A percentile compares a stretch with the other conserved stretches of the same genome.
Conservation (phyloP, 2,797 vertebrate species). For the Hemitrygon akajei region DNA sequence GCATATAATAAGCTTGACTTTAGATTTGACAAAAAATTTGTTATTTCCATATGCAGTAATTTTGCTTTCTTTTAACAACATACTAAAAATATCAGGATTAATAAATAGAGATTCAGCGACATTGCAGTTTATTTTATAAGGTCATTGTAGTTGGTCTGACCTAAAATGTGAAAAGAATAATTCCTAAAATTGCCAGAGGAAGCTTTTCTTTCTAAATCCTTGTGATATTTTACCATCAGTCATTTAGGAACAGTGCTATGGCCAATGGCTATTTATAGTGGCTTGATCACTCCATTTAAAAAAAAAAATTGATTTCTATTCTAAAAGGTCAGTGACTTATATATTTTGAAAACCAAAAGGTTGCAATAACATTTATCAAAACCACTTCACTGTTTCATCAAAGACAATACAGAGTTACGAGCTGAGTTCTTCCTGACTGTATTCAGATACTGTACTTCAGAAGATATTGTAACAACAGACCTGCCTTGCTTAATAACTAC, state of each 20-base stretch:
- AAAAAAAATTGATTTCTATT: neutral
- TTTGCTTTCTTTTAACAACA: neutral
- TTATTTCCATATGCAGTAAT: neutral
- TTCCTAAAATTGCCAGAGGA: neutral
- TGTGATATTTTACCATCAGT: conserved; percentile 8
- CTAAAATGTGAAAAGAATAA: neutral
- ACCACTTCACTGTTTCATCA: neutral
- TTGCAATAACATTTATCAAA: neutral
- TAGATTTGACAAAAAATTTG: neutral
- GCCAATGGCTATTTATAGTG: neutral
- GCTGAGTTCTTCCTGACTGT: neutral
- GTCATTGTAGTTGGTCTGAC: neutral
- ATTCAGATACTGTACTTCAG: neutral
- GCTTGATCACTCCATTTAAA: neutral
- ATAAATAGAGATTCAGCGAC: neutral
- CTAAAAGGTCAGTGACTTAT: neutral
- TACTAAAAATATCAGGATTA: neutral
- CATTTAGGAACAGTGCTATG: neutral
- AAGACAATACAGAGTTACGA: neutral
- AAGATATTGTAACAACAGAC: no score
- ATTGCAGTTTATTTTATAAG: neutral
- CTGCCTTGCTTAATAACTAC: neutral
- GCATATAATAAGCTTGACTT: neutral
- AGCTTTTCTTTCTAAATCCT: neutral
- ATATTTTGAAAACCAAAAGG: neutral